These are phyloP conservation scores for Philereme vetulata DNA, from an alignment of 2,888 invertebrate species.

Conservation along the genomic window DNA sequence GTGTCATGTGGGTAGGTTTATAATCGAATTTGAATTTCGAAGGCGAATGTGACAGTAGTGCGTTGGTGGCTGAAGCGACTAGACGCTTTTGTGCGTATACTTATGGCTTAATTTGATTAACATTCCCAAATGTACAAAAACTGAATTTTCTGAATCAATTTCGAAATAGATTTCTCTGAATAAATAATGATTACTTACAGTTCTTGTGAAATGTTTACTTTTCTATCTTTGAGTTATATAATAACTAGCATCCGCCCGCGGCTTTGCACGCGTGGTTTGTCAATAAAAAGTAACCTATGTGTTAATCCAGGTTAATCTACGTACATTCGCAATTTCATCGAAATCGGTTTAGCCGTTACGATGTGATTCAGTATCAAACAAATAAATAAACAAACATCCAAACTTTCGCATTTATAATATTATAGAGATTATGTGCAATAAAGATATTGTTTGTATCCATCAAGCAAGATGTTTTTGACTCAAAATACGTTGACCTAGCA, in stretches of 20 bases:
- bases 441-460: no score
- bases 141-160: slow-evolving; percentile 12
- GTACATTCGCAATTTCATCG: no score
- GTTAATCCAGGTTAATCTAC: no score
- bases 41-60: slow-evolving; percentile 36
- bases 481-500: no score
- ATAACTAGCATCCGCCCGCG: no score
- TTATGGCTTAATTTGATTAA: slow-evolving; percentile 23
- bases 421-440: no score
- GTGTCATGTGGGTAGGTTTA: slow-evolving; percentile 35
- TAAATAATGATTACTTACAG: not conserved
- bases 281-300: no score
- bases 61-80: slow-evolving; percentile 41
- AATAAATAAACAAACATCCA: no score
- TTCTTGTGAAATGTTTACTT: not conserved
- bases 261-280: no score
- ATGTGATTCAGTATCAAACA: no score
- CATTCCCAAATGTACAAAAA: slow-evolving; percentile 8
- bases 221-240: slow-evolving; percentile 12
- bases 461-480: slow-evolving; percentile 2
- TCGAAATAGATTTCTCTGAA: slow-evolving; percentile 2
- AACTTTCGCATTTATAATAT: no score
- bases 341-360: no score
- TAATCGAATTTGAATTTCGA: slow-evolving; percentile 34
- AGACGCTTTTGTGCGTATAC: slow-evolving; percentile 27